phyloP scores from a whole-genome alignment of 2,888 invertebrate genomes.

The Amblyjoppa fuscipennis region DNA sequence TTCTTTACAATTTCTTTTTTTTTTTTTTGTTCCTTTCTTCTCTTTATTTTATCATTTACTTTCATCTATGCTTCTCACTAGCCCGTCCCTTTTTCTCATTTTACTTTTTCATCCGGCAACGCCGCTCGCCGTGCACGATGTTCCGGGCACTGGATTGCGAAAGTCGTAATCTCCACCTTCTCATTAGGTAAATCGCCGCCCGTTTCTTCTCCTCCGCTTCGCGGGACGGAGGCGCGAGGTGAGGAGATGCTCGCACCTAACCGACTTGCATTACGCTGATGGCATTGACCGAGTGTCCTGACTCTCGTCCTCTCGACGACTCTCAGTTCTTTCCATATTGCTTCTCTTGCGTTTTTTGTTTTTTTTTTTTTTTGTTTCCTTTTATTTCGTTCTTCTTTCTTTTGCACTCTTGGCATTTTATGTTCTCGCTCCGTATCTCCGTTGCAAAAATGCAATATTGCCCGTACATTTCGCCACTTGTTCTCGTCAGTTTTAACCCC shows the following conservation, averaged over 20 bases:
- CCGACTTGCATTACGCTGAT: slow-evolving; percentile 64
- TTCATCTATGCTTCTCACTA: slow-evolving; percentile 50
- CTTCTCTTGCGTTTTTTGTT: slow-evolving; percentile 44
- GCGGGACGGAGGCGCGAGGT: slow-evolving; percentile 18
- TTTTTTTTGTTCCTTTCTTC: slow-evolving; percentile 6
- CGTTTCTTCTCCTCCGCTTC: slow-evolving; percentile 49
- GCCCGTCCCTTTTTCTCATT: slow-evolving; percentile 55
- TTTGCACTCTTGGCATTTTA: neutral
- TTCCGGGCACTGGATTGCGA: slow-evolving; percentile 63
- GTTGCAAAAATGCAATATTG: slow-evolving; percentile 5
- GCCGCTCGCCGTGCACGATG: slow-evolving; percentile 44
- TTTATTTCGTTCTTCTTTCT: slow-evolving; percentile 25
- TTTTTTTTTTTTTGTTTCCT: slow-evolving; percentile 38
- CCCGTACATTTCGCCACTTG: neutral
- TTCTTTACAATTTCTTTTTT: slow-evolving; percentile 10
- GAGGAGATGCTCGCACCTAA: slow-evolving; percentile 49
- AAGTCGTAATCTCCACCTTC: slow-evolving; percentile 69
- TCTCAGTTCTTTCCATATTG: slow-evolving; percentile 61
- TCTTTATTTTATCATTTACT: slow-evolving; percentile 57
- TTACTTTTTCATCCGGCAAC: slow-evolving; percentile 52
- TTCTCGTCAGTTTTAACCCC: neutral
- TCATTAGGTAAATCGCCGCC: slow-evolving; percentile 68
- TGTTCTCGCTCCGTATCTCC: neutral
- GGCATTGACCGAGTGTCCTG: slow-evolving; percentile 69
- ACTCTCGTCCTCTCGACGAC: slow-evolving; percentile 54